Evolutionary conservation across 2,797 vertebrate species (phyloP).

Genomic region (Pelobates cultripes): DNA sequence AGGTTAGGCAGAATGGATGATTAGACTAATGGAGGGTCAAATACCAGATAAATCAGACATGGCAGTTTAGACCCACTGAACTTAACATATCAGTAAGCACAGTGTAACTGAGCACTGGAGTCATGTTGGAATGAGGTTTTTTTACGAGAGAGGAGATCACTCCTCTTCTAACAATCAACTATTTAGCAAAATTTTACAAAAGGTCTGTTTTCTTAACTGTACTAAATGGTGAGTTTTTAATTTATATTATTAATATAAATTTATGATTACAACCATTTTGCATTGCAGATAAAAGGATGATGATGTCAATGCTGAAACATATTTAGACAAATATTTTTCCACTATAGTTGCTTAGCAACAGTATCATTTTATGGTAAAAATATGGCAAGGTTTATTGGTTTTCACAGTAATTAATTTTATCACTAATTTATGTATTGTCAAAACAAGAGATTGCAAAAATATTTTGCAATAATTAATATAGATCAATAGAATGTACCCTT

Average conservation of each 20-base stretch:
- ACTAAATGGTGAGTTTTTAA: not conserved
- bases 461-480: not conserved
- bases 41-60: too few relatives aligned
- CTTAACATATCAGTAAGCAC: too few relatives aligned
- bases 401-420: not conserved
- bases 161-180: too few relatives aligned
- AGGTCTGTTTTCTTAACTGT: not conserved
- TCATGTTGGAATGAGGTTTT: too few relatives aligned
- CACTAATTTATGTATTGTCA: not conserved
- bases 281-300: not conserved
- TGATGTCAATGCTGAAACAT: not conserved
- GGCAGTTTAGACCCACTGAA: too few relatives aligned
- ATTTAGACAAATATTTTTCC: not conserved
- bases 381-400: not conserved
- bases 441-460: not conserved
- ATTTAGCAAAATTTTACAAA: not conserved
- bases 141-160: too few relatives aligned
- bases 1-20: too few relatives aligned
- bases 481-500: not conserved
- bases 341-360: constrained; percentile 18
- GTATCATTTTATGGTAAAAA: not conserved
- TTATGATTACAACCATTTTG: not conserved
- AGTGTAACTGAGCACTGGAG: too few relatives aligned
- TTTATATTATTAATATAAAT: too few relatives aligned
- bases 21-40: too few relatives aligned